Evolutionary conservation across 2,113 vertebrate genomes (phyloP).

Genomic region (Cygnus buccinator): DNA sequence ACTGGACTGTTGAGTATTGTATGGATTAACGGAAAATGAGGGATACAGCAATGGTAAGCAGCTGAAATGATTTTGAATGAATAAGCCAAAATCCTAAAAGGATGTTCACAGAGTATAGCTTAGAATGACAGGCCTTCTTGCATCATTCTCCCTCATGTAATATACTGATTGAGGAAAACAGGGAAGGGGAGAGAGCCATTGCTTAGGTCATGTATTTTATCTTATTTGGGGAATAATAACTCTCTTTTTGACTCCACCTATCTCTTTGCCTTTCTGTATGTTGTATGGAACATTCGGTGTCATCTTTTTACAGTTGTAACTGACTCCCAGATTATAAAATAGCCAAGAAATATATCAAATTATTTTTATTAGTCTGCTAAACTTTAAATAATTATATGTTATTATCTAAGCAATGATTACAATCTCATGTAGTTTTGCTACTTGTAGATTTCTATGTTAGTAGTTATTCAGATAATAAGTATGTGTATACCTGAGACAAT

Average conservation of each 20-base stretch:
- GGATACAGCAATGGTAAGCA: background rate
- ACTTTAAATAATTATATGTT: background rate
- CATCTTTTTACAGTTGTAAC: background rate
- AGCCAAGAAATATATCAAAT: background rate
- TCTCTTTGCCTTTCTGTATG: background rate
- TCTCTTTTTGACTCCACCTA: background rate
- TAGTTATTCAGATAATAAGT: background rate
- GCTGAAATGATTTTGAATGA: background rate
- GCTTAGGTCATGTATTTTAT: background rate
- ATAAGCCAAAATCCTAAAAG: background rate
- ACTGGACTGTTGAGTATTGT: background rate
- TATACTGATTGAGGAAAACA: background rate
- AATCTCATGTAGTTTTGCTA: background rate
- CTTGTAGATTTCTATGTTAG: background rate
- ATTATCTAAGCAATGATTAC: background rate
- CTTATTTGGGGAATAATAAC: background rate
- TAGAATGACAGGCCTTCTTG: background rate
- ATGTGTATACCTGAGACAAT: background rate
- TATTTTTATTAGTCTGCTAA: background rate
- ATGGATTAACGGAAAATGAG: background rate
- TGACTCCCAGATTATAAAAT: background rate
- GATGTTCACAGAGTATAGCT: background rate
- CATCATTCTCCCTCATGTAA: background rate
- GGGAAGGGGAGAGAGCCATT: background rate
- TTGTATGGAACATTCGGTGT: background rate